Evolutionary conservation across 2,888 invertebrate genomes (phyloP), one percentile per base, ranked within the genome.

Genomic region (Trisateles emortualis): DNA sequence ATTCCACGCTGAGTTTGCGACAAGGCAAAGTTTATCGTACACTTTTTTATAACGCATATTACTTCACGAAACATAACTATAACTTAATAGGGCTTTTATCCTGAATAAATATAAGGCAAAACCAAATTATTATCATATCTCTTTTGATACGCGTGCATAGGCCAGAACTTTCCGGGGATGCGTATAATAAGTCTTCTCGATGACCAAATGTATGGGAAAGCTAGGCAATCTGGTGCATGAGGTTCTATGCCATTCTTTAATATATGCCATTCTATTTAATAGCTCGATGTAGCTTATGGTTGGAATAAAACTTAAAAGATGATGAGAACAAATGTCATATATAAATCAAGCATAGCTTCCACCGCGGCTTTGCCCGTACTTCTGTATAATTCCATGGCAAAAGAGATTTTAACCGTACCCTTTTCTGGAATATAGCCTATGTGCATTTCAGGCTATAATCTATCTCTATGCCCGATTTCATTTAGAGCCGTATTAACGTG

Each of bases 11-110:
- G 30, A 50, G 44, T 45, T 49, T 10, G 26, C 26, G 41, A 49
- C 30, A 39, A 32, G 40, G 36, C 41, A 42, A 60, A 60, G 41
- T 68, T 59, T 56, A 56, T 60, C 41, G 46, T 49, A 51, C 39
- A 55, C 54, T 54, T 50, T 58, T 58, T 65, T 54, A 64, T 33
- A 33, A 52, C 33, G 41, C 40, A 38, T 68, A 46, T 56, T 49
- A 43, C 36, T 54, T 51, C 42, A 40, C 52, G 38, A 52, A 52
- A 57, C 51, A 64, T 51, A 41, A 35, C 49, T 46, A 45, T 54
- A 42, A 42, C 41, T 42, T 42, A 42, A 42, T 35, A 24, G 39
- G 35, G 46, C 41, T 42, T 53, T 40, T 50, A 14, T 53, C 32
- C 13, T 41, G 14, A n/a, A 68, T 52, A 57, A 57, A 60, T 54